A percentile compares a stretch with the other conserved stretches of the same genome.
phyloP scores from a whole-genome alignment of 1,140 invertebrate genomes.

The Caenorhabditis remanei region DNA sequence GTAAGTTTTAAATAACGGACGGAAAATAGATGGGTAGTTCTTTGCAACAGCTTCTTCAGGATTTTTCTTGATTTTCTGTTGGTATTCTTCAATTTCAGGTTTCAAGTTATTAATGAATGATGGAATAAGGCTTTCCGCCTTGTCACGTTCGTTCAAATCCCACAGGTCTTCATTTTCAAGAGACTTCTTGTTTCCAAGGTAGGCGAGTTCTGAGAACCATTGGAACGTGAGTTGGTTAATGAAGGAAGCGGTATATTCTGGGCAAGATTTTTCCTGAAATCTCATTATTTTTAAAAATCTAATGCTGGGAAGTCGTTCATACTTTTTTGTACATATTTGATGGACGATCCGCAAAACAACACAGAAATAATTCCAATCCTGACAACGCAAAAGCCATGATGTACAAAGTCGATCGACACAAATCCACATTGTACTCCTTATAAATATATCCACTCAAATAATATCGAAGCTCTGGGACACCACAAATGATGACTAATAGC shows the following conservation, averaged over 20 bases:
- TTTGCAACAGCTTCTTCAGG: neutral
- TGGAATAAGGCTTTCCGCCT: conserved; percentile 83
- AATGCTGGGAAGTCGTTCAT: neutral
- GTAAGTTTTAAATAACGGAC: conserved; percentile 23
- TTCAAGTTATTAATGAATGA: neutral
- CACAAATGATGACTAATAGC: conserved; percentile 83
- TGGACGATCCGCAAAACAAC: conserved; percentile 56
- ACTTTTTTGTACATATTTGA: conserved; percentile 44
- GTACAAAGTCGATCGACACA: conserved; percentile 79
- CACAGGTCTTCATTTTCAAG: conserved; percentile 88
- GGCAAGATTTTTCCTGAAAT: conserved; percentile 84
- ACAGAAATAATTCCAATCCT: neutral
- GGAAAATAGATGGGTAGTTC: neutral
- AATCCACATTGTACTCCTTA: neutral
- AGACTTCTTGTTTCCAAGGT: conserved; percentile 79
- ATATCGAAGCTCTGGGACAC: neutral
- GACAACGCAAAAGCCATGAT: conserved; percentile 82
- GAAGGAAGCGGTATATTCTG: conserved; percentile 63
- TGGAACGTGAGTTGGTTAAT: conserved; percentile 69
- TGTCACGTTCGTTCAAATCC: conserved; percentile 89
- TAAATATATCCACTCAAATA: conserved; percentile 16
- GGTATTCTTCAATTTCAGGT: neutral
- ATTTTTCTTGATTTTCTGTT: neutral
- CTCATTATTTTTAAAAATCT: neutral
- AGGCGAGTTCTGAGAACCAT: conserved; percentile 74